These are phyloP conservation scores for Falcaria lacertinaria DNA, from an alignment of 2,888 invertebrate species.

Conservation along the genomic window DNA sequence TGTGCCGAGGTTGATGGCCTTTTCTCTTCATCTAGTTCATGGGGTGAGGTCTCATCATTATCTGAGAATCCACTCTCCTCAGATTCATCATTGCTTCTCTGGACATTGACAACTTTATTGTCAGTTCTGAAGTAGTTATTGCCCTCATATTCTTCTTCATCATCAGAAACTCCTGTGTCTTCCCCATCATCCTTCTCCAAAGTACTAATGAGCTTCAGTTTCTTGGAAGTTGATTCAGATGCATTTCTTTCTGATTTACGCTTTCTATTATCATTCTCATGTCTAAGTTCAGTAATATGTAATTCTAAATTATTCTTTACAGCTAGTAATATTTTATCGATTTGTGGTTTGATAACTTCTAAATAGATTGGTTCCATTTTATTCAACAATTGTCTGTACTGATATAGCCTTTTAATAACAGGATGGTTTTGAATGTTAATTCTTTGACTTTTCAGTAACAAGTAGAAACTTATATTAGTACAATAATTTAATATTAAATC, in stretches of 20 bases:
- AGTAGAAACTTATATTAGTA: slow-evolving; percentile 91
- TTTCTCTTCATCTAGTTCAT: slow-evolving; percentile 48
- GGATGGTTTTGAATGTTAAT: slow-evolving; percentile 90
- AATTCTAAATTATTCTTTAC: slow-evolving; percentile 65
- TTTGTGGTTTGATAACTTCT: slow-evolving; percentile 83
- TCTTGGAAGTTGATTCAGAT: slow-evolving; percentile 48
- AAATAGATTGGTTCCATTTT: slow-evolving; percentile 86
- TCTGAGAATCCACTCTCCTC: slow-evolving; percentile 70
- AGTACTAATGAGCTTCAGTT: slow-evolving; percentile 60
- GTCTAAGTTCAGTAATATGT: slow-evolving; percentile 36
- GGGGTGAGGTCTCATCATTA: slow-evolving; percentile 47
- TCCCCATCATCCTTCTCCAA: slow-evolving; percentile 65
- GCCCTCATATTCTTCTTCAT: slow-evolving; percentile 64
- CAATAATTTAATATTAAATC: slow-evolving; percentile 89
- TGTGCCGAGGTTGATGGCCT: slow-evolving; percentile 55
- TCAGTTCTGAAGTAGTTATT: slow-evolving; percentile 50
- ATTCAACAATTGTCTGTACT: slow-evolving; percentile 87
- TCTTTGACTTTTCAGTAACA: slow-evolving; percentile 89
- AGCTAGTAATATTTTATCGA: slow-evolving; percentile 81
- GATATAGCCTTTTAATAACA: slow-evolving; percentile 90
- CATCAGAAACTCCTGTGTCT: slow-evolving; percentile 66
- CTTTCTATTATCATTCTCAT: slow-evolving; percentile 38
- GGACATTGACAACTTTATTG: slow-evolving; percentile 20
- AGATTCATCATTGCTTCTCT: slow-evolving; percentile 52
- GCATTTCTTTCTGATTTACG: slow-evolving; percentile 45